Base-by-base conservation (phyloP, 2,797 vertebrate species). In the Nasua narica region DNA sequence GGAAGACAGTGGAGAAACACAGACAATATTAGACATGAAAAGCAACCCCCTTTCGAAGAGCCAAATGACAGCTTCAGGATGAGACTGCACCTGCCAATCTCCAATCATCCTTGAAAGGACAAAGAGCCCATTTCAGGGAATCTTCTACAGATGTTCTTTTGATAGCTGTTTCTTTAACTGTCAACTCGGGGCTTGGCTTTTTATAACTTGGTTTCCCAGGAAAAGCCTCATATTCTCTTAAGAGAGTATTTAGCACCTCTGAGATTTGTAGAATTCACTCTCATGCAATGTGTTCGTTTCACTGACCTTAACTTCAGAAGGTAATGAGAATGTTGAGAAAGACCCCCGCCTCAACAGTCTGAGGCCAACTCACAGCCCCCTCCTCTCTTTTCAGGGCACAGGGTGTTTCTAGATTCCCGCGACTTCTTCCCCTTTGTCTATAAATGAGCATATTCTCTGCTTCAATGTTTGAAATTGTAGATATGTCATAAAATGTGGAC, bases 101-200 rank as follows among this genome's bases (percentile, higher is more conserved):
- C 56, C 58, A 94, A 70, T 92, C 40, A 87, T 78, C 46, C 50
- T 84, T 95, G 91, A 92, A 58, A 90, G 54, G 89, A 96, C 84
- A 91, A 90, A 95, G 65, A 72, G 18, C 29, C 27, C 69, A 50
- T 96, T 95, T 96, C 21, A 60, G 77, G 69, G 56, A 84, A 85
- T 90, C 52, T 81, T 93, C 86, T 58, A 84, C 72, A 91, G 94
- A 76, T 88, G 94, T 94, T 84, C 65, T 95, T 95, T 95, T 54
- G 19, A 87, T 91, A 93, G 72, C 23, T 93, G 90, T 94, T 74
- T 46, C 76, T 87, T 93, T 89, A 94, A 95, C 43, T 65, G 60
- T 87, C 85, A 96, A 83, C 54, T 32, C 1, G 65, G 77, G 81
- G 27, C 43, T 95, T 67, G 37, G 50, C 35, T 91, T 90, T 96